These are phyloP conservation scores for Paradoxurus hermaphroditus DNA, from an alignment of 2,113 vertebrate species.

Conservation along the genomic window DNA sequence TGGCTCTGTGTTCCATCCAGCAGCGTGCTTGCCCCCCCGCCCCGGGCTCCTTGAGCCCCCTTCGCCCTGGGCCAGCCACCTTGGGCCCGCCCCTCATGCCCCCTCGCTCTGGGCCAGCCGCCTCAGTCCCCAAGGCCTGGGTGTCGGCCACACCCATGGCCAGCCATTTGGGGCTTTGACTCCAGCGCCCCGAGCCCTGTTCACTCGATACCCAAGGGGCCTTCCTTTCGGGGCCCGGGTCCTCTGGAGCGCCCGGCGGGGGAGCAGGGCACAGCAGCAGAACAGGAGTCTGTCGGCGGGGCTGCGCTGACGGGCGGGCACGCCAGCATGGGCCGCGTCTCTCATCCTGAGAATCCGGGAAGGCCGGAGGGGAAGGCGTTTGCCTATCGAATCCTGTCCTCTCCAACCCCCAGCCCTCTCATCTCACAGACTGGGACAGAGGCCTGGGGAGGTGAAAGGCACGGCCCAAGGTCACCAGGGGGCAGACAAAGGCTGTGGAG, in stretches of 20 bases:
- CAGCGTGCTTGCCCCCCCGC: too few species aligned
- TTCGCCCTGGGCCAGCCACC: too few species aligned
- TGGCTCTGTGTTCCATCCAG: neutral
- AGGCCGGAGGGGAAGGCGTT: neutral
- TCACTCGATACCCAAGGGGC: neutral
- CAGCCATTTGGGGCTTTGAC: too few species aligned
- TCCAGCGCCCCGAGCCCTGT: accelerated
- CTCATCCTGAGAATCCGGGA: accelerated
- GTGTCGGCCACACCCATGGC: too few species aligned
- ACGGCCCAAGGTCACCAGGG: neutral
- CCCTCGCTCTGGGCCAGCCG: too few species aligned
- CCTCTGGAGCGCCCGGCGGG: neutral
- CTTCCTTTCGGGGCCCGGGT: neutral
- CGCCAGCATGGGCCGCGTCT: neutral
- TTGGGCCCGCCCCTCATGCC: too few species aligned
- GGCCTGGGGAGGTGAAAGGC: too few species aligned
- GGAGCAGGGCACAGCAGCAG: neutral
- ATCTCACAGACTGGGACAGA: neutral
- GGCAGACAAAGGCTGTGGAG: neutral
- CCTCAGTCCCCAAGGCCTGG: too few species aligned
- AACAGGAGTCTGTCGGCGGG: accelerated
- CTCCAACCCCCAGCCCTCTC: neutral
- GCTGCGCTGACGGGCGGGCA: too few species aligned
- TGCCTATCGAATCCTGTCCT: accelerated
- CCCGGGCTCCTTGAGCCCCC: neutral